A percentile compares a stretch with the other conserved stretches of the same genome.
Evolutionary conservation across 2,113 vertebrate species (phyloP).

Genomic region (Microcebus jonahi): DNA sequence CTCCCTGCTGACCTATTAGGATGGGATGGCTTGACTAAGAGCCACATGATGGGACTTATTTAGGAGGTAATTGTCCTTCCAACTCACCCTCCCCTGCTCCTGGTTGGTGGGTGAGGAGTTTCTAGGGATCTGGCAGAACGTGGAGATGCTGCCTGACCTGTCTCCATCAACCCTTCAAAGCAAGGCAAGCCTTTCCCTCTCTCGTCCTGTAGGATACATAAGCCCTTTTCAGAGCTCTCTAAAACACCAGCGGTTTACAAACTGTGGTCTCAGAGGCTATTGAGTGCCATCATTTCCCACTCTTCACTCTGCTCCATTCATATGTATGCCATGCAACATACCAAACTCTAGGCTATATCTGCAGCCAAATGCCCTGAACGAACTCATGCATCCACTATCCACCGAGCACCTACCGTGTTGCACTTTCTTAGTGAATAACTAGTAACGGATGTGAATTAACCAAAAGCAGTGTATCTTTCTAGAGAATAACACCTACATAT

Average conservation of each 20-base stretch:
- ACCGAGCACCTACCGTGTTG: neutral
- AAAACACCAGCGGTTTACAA: neutral
- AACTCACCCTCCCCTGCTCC: neutral
- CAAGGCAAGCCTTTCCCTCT: neutral
- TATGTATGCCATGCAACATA: neutral
- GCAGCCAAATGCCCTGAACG: too few relatives aligned
- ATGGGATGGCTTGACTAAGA: neutral
- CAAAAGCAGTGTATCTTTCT: neutral
- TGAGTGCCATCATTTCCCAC: fast-evolving
- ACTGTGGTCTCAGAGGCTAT: neutral
- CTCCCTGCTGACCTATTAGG: neutral
- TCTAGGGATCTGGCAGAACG: neutral
- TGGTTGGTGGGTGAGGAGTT: neutral
- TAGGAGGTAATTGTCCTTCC: neutral
- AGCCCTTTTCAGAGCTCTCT: neutral
- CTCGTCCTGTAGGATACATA: neutral
- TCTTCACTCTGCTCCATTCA: neutral
- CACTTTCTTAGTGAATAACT: neutral
- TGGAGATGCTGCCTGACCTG: fast-evolving
- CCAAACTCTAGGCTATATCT: fast-evolving
- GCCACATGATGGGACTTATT: neutral
- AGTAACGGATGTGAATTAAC: neutral
- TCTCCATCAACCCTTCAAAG: neutral
- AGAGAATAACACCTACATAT: neutral
- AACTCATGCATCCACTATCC: too few relatives aligned